Evolutionary conservation across 2,888 invertebrate genomes (phyloP), one percentile per base, ranked within the genome.

Genomic region (Drosophila algonquin): DNA sequence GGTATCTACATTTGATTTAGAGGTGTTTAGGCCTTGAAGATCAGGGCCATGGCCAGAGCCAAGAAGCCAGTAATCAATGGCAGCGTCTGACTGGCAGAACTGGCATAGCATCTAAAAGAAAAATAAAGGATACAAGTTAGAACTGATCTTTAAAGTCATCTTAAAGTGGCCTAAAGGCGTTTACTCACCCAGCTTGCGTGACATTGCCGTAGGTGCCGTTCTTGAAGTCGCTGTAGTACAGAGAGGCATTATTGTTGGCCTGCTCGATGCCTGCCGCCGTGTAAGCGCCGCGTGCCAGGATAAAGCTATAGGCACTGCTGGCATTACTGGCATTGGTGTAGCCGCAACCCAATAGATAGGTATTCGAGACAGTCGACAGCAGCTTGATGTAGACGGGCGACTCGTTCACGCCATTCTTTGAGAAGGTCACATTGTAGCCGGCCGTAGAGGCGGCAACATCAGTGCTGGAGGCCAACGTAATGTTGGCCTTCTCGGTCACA

Each of bases 1-100:
- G 21, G 21, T 14, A 40, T 14, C 40, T 40, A 40, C 40, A 40
- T 40, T n/a, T 32, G 48, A 47, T 70, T 69, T 32, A 32, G 35
- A 18, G 6, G 10, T 14, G 40, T 10, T 45, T 80, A 80, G 80
- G 69, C 59, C 72, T 76, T 87, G 63, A 40, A 40, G 40, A 87
- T 67, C 59, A 86, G 63, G 46, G 81, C 27, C 47, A 79, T 57
- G 32, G 78, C 78, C 52, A 81, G 14, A 10, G 81, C 79, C 51
- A 88, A 16, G 40, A 86, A 32, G 18, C 74, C 86, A 50, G 83
- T 60, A 32, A 86, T 62, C 65, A 83, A 2, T 3, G 85, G 86
- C 69, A 86, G 63, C 47, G 80, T 58, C 47, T 81, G 70, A 1
- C 52, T 46, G 6, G 84, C 87, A 18, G 87, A 82, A 55, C 14